phyloP scores from a whole-genome alignment of 2,888 invertebrate species.

The Scaptomyza polygonia region DNA sequence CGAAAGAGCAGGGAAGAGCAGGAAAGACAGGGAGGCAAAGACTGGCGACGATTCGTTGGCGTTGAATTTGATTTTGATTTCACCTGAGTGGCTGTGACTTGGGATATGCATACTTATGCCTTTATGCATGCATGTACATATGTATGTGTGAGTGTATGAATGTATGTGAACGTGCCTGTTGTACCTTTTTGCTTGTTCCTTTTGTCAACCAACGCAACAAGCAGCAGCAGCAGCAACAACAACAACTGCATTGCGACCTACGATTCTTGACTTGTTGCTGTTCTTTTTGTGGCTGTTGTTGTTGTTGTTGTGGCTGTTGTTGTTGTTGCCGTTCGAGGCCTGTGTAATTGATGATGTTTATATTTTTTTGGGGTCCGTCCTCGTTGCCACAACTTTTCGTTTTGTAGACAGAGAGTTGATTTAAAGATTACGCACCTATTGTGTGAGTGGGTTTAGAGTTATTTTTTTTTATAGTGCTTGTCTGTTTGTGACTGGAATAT shows the following conservation, averaged over 20 bases:
- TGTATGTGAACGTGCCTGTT: slow-evolving; percentile 15
- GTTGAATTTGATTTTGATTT: slow-evolving; percentile 80
- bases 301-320: slow-evolving; percentile 34
- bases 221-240: slow-evolving; percentile 11
- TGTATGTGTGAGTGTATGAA: neutral
- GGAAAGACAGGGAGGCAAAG: slow-evolving; percentile 2
- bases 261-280: slow-evolving; percentile 53
- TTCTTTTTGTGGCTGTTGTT: slow-evolving; percentile 37
- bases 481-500: slow-evolving; percentile 64
- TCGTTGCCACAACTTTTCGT: slow-evolving; percentile 11
- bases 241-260: slow-evolving; percentile 66
- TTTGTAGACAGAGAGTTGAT: slow-evolving; percentile 62
- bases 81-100: slow-evolving; percentile 69
- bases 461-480: slow-evolving; percentile 14
- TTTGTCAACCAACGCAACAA: slow-evolving; percentile 69
- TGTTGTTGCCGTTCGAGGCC: slow-evolving; percentile 52
- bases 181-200: slow-evolving; percentile 31
- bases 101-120: neutral
- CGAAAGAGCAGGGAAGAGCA: slow-evolving; percentile 12
- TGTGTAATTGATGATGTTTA: slow-evolving; percentile 80
- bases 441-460: slow-evolving; percentile 62
- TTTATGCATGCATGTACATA: too few relatives aligned
- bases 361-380: slow-evolving; percentile 50
- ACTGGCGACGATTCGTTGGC: slow-evolving; percentile 58
- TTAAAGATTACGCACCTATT: slow-evolving; percentile 79